These are phyloP conservation scores for Petrocephalus schoutedeni DNA, from an alignment of 2,797 vertebrate species.

Conservation along the genomic window DNA sequence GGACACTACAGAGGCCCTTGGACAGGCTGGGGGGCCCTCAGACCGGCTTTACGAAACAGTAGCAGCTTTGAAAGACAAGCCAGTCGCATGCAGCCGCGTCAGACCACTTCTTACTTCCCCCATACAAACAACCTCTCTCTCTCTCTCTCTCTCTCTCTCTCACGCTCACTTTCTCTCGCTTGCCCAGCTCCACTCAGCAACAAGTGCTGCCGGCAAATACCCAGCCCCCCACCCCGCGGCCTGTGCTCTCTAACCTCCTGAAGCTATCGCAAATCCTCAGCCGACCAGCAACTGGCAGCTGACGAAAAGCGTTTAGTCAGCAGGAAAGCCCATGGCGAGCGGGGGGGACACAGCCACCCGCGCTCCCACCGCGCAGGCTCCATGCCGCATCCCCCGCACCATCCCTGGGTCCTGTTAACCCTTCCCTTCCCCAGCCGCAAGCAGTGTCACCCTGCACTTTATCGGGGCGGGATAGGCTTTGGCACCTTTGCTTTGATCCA, in stretches of 20 bases:
- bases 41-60: background rate
- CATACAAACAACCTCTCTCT: background rate
- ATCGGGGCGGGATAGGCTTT: background rate
- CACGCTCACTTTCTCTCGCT: constrained; percentile 11
- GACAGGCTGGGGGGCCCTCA: background rate
- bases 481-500: background rate
- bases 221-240: constrained; percentile 42
- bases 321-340: constrained; percentile 46
- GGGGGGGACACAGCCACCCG: background rate
- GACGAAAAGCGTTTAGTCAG: constrained; percentile 76
- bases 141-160: background rate
- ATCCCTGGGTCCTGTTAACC: background rate
- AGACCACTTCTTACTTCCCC: background rate
- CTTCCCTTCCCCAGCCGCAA: background rate
- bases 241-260: constrained; percentile 56
- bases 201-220: constrained; percentile 45
- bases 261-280: constrained; percentile 64
- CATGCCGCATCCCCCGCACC: background rate
- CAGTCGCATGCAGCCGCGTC: background rate
- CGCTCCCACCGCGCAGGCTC: background rate
- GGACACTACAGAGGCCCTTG: background rate
- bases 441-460: no score
- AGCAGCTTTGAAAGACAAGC: background rate
- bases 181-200: constrained; percentile 42
- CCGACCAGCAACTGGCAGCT: constrained; percentile 62